Percentiles rank a stretch among this genome's conserved stretches.
phyloP scores from a whole-genome alignment of 2,113 vertebrate genomes.

The Fulica atra region DNA sequence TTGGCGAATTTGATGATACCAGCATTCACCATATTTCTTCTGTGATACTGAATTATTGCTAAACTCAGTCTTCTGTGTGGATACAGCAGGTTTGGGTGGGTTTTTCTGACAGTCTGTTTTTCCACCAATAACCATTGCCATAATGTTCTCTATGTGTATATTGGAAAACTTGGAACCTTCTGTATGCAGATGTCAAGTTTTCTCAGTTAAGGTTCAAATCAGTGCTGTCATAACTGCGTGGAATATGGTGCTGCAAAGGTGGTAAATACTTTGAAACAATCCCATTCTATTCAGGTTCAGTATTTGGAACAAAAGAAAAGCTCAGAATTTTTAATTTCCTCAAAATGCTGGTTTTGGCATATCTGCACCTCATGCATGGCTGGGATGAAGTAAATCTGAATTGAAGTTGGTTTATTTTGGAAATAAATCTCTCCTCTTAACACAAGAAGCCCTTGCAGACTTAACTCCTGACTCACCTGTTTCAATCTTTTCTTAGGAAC shows the following conservation, averaged over 20 bases:
- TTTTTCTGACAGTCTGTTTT: not conserved
- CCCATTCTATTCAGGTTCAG: not conserved
- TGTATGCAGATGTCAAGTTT: not conserved
- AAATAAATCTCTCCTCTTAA: not conserved
- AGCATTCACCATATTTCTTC: not conserved
- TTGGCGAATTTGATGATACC: not conserved
- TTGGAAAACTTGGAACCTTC: not conserved
- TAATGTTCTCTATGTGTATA: rapidly evolving
- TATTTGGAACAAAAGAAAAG: not conserved
- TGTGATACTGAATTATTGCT: not conserved
- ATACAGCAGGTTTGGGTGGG: not conserved
- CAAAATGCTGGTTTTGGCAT: not conserved
- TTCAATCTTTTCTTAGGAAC: not conserved
- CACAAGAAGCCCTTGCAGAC: not conserved
- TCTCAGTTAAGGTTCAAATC: not conserved
- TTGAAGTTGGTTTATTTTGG: not conserved
- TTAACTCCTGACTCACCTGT: not conserved
- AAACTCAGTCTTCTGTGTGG: rapidly evolving
- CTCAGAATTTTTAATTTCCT: not conserved
- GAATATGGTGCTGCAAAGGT: not conserved
- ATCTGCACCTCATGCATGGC: not conserved
- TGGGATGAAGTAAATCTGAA: not conserved
- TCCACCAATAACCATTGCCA: not conserved
- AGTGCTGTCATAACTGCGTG: not conserved
- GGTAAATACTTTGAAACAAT: not conserved